phyloP scores from a whole-genome alignment of 2,888 invertebrate genomes.

The Pachycephus smyrnensis region DNA sequence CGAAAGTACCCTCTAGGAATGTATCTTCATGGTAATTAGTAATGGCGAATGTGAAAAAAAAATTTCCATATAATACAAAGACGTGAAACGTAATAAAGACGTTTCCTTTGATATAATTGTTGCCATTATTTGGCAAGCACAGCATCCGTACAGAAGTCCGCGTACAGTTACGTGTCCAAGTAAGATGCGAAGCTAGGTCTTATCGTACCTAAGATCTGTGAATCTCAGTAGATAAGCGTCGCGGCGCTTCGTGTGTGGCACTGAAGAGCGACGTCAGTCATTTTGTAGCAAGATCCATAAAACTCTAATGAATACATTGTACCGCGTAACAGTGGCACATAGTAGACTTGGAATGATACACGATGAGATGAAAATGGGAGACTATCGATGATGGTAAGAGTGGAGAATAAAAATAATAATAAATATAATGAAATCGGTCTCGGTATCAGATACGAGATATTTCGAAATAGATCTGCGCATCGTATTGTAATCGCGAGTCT shows the following conservation, averaged over 20 bases:
- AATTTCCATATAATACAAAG: not conserved
- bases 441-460: not conserved
- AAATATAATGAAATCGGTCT: not conserved
- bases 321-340: not conserved
- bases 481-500: slow-evolving; percentile 11
- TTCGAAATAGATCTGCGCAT: not conserved
- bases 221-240: not conserved
- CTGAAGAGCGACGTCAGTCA: not conserved
- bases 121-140: not conserved
- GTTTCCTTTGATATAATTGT: not conserved
- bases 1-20: not conserved
- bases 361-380: not conserved
- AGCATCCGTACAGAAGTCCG: not conserved
- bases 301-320: not conserved
- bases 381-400: not conserved
- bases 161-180: not conserved
- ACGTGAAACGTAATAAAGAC: not conserved
- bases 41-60: not conserved
- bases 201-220: not conserved
- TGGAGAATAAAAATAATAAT: not conserved
- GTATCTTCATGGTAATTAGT: not conserved
- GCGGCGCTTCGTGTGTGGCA: not conserved
- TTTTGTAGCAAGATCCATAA: not conserved
- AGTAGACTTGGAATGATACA: not conserved
- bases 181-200: not conserved